Percentiles rank a stretch among this genome's conserved stretches.
Evolutionary conservation across 2,113 vertebrate genomes (phyloP).

Genomic region (Sorex araneus): DNA sequence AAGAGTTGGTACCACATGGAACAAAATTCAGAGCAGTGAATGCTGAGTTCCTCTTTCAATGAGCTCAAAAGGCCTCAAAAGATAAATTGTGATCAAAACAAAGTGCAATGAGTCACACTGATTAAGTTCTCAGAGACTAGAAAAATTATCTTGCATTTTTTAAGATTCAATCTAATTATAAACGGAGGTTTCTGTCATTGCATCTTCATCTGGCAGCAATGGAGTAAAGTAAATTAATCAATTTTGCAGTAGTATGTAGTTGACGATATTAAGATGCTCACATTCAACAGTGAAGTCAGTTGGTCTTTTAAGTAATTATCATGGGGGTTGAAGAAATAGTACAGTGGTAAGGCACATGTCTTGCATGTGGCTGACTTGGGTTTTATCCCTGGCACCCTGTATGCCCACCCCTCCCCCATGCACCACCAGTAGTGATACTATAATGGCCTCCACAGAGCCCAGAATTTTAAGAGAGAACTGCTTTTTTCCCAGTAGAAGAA

Average conservation of each 20-base stretch:
- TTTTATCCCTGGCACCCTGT: no score
- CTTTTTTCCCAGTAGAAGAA: slow-evolving; percentile 35
- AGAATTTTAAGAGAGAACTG: slow-evolving; percentile 35
- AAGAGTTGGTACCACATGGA: background rate
- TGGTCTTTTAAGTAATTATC: background rate
- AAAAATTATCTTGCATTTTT: slow-evolving; percentile 17
- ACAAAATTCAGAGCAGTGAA: background rate
- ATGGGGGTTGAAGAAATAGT: no score
- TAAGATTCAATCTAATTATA: slow-evolving; percentile 1
- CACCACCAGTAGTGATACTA: background rate
- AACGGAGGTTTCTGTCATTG: background rate
- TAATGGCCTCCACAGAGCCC: background rate
- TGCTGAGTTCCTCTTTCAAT: background rate
- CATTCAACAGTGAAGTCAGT: background rate
- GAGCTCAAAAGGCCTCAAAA: background rate
- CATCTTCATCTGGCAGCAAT: background rate
- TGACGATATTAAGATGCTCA: background rate
- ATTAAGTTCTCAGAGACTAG: slow-evolving; percentile 6
- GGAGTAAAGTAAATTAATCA: background rate
- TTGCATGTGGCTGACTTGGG: no score
- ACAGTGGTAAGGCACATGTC: no score
- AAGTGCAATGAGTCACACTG: background rate
- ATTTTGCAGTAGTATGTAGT: background rate
- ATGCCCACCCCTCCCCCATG: no score
- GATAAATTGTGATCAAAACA: slow-evolving; percentile 13